A percentile compares a stretch with the other conserved stretches of the same genome.
Conservation (phyloP, 2,797 vertebrate genomes). For the Spinus olivaceus region DNA sequence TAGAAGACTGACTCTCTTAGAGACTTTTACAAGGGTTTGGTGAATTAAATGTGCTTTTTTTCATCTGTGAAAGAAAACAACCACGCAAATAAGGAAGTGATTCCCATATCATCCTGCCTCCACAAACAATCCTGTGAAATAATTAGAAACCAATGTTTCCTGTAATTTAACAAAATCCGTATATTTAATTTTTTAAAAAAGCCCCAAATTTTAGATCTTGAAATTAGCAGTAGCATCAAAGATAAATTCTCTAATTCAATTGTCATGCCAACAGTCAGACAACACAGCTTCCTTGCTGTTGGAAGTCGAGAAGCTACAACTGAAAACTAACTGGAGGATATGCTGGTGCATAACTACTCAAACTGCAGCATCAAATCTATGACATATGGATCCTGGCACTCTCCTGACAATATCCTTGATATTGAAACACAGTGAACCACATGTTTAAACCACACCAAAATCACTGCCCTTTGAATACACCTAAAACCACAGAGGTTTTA, state of each 20-base stretch:
- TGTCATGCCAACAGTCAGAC: not conserved
- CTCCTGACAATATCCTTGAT: not conserved
- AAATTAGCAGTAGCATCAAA: not conserved
- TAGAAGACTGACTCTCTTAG: not conserved
- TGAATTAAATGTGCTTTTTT: not conserved
- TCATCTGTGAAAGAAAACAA: not conserved
- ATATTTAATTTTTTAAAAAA: not conserved
- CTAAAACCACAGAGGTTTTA: not conserved
- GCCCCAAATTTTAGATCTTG: not conserved
- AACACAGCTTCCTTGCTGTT: not conserved
- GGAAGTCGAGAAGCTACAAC: not conserved
- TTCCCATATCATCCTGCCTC: not conserved
- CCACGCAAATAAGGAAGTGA: not conserved
- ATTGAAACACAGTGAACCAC: not conserved
- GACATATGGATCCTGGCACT: not conserved
- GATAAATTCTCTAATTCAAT: not conserved
- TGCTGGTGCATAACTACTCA: not conserved
- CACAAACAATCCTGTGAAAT: conserved; percentile 45
- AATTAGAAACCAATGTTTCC: conserved; percentile 61
- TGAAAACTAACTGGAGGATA: not conserved
- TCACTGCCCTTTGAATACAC: not conserved
- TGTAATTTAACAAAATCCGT: not conserved
- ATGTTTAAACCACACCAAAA: not conserved
- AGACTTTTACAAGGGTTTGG: not conserved
- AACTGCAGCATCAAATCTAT: conserved; percentile 26